Conservation (phyloP, 2,113 vertebrate genomes). For the Taxidea taxus region DNA sequence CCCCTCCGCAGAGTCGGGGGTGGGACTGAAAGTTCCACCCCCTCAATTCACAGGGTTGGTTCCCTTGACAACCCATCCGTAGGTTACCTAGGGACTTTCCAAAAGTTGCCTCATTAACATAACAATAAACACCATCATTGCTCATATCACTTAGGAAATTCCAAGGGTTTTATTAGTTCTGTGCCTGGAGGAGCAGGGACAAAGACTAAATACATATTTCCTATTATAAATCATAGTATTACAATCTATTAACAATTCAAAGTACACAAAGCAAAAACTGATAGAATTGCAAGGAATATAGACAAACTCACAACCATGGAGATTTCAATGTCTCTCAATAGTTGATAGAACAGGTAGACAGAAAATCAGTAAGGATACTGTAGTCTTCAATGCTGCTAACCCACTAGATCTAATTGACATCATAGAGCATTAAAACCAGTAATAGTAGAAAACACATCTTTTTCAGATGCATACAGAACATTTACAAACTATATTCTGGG, state of each 20-base stretch:
- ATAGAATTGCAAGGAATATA: neutral
- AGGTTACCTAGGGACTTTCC: neutral
- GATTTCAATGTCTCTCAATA: neutral
- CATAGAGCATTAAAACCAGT: neutral
- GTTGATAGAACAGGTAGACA: neutral
- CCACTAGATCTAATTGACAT: neutral
- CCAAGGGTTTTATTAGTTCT: neutral
- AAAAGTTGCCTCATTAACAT: neutral
- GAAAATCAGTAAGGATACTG: neutral
- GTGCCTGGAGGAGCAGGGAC: neutral
- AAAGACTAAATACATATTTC: neutral
- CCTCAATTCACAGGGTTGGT: neutral
- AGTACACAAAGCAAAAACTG: neutral
- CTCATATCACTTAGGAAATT: neutral
- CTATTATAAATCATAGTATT: neutral
- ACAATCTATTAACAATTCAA: neutral
- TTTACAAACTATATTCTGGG: neutral
- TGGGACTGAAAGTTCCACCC: neutral
- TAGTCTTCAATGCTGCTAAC: neutral
- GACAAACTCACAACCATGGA: neutral
- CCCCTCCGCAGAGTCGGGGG: neutral
- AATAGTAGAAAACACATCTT: neutral
- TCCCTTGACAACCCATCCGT: neutral
- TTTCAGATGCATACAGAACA: neutral
- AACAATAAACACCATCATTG: neutral